A percentile compares a stretch with the other conserved stretches of the same genome.
phyloP scores from a whole-genome alignment of 2,888 invertebrate species.

The Pterostichus madidus region DNA sequence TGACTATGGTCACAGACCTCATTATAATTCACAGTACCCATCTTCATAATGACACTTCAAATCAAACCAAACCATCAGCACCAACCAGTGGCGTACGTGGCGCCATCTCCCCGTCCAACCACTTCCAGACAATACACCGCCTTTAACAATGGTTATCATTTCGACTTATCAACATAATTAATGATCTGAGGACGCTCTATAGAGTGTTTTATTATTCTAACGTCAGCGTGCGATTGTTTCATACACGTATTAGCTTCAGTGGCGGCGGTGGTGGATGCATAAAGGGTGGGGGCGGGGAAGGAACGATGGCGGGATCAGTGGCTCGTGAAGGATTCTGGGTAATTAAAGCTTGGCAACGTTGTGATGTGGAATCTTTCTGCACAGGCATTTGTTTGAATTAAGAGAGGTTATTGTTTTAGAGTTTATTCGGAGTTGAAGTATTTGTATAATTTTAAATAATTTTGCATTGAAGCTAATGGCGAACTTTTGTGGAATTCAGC shows the following conservation, averaged over 20 bases:
- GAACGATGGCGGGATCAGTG: conserved; percentile 8
- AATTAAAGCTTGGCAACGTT: conserved; percentile 32
- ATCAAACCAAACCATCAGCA: not conserved
- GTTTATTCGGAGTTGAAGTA: not conserved
- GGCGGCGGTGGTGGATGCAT: not conserved
- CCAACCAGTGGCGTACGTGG: not conserved
- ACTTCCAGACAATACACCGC: conserved; percentile 42
- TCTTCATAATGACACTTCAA: conserved; percentile 1
- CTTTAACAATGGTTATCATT: conserved; percentile 66
- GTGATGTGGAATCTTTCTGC: conserved; percentile 1
- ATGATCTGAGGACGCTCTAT: conserved; percentile 56
- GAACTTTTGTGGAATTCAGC: no score
- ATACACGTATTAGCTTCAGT: not conserved
- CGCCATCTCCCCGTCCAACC: not conserved
- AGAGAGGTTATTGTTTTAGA: conserved; percentile 25
- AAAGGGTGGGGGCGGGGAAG: not conserved
- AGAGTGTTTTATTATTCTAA: conserved; percentile 57
- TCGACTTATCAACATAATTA: conserved; percentile 67
- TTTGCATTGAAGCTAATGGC: no score
- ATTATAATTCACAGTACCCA: conserved; percentile 15
- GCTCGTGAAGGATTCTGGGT: conserved; percentile 24
- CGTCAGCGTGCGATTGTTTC: conserved; percentile 57
- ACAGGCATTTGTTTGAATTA: conserved; percentile 10
- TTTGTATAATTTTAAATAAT: not conserved
- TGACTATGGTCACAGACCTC: not conserved